Percentiles rank a stretch among this genome's conserved stretches.
These are phyloP conservation scores for Pungitius pungitius DNA, from an alignment of 2,113 vertebrate genomes.

Conservation along the genomic window DNA sequence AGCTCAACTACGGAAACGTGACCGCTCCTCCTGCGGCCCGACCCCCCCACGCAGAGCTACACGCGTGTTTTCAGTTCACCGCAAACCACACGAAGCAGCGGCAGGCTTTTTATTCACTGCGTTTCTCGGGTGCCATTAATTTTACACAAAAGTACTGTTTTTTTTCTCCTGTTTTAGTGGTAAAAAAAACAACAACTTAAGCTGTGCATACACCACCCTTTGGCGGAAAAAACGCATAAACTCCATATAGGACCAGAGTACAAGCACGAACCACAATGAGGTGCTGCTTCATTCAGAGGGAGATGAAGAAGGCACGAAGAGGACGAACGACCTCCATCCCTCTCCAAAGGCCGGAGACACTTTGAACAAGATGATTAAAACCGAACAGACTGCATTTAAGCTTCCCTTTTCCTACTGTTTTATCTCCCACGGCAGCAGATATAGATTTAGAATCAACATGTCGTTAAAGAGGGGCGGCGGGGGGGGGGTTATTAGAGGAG, in stretches of 20 bases:
- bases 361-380: constrained; percentile 31
- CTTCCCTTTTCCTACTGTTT: not conserved
- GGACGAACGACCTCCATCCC: constrained; percentile 9
- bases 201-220: constrained; percentile 14
- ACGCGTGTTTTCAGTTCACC: not conserved
- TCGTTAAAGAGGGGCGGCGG: not conserved
- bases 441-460: not conserved
- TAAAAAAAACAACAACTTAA: not conserved
- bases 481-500: not conserved
- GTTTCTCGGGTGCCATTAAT: too few relatives aligned
- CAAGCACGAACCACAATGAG: constrained; percentile 45
- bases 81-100: too few relatives aligned
- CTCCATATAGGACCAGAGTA: constrained; percentile 34
- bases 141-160: too few relatives aligned
- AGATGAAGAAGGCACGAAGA: constrained; percentile 18
- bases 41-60: not conserved
- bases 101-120: too few relatives aligned
- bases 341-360: not conserved
- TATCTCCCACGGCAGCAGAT: not conserved
- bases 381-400: not conserved
- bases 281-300: constrained; percentile 21
- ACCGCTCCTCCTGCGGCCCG: not conserved
- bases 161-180: not conserved
- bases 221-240: not conserved
- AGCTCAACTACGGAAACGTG: not conserved